phyloP scores from a whole-genome alignment of 2,113 vertebrate genomes.

The Psettodes erumei region DNA sequence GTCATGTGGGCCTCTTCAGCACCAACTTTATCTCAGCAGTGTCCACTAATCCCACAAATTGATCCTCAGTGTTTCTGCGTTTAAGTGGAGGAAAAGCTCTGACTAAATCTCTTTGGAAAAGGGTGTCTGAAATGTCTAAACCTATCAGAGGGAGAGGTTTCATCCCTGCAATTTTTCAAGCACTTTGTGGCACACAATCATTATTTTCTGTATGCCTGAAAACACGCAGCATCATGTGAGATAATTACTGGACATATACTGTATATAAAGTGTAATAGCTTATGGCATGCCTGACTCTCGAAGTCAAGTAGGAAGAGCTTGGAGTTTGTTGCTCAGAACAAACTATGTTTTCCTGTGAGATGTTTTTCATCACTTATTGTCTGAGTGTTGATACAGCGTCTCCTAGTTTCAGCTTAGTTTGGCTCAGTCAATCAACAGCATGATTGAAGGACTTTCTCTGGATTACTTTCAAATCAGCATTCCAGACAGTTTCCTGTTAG shows the following conservation, averaged over 20 bases:
- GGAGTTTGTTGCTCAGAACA: constrained; percentile 59
- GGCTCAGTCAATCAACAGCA: background rate
- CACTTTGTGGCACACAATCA: constrained; percentile 56
- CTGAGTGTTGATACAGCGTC: constrained; percentile 13
- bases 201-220: constrained; percentile 72
- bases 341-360: constrained; percentile 44
- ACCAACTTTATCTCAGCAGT: constrained; percentile 70
- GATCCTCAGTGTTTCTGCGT: constrained; percentile 69
- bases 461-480: background rate
- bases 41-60: constrained; percentile 77
- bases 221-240: constrained; percentile 57
- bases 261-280: constrained; percentile 69
- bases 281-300: constrained; percentile 72
- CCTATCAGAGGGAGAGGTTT: constrained; percentile 66
- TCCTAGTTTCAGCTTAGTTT: constrained; percentile 23
- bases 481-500: background rate
- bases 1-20: constrained; percentile 64
- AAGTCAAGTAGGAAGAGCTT: constrained; percentile 49
- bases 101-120: constrained; percentile 66
- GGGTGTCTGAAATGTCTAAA: constrained; percentile 68
- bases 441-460: background rate
- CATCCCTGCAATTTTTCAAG: constrained; percentile 49
- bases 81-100: constrained; percentile 54
- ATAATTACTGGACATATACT: constrained; percentile 77
- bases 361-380: constrained; percentile 21